A percentile compares a stretch with the other conserved stretches of the same genome.
Conservation (phyloP, 1,140 invertebrate species). For the Nixonia krombeini region DNA sequence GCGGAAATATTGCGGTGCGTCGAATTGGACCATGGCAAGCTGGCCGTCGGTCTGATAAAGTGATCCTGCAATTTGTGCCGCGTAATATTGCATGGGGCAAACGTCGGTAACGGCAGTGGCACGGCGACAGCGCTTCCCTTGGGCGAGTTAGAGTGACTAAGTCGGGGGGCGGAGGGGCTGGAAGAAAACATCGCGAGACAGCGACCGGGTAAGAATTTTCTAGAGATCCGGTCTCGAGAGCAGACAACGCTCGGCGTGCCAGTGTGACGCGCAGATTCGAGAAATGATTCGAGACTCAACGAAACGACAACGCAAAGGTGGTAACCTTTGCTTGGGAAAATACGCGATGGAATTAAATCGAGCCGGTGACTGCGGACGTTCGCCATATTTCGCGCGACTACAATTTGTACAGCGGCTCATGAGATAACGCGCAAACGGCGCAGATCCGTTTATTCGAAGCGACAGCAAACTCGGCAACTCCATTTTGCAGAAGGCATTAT, state of each 20-base stretch:
- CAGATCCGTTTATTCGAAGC: neutral
- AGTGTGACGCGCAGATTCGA: too few species aligned
- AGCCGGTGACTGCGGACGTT: too few species aligned
- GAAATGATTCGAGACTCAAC: too few species aligned
- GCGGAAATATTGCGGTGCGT: too few species aligned
- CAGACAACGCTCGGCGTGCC: too few species aligned
- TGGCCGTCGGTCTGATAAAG: neutral
- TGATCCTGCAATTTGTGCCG: slow-evolving; percentile 3
- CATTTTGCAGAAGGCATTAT: neutral
- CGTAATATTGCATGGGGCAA: neutral
- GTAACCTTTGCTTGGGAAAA: too few species aligned
- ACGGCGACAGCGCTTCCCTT: neutral
- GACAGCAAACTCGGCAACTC: neutral
- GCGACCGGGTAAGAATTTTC: neutral
- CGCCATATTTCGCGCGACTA: too few species aligned
- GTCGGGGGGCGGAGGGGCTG: slow-evolving; percentile 2
- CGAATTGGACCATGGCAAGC: neutral
- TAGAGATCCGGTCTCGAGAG: neutral
- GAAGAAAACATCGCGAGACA: slow-evolving; percentile 18
- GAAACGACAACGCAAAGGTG: too few species aligned
- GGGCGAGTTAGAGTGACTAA: neutral
- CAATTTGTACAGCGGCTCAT: too few species aligned
- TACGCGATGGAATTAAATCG: too few species aligned
- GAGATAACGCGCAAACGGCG: too few species aligned
- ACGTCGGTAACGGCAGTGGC: neutral